Percentiles rank a stretch among this genome's conserved stretches.
These are phyloP conservation scores for Mythimna vitellina DNA, from an alignment of 2,888 invertebrate genomes.

Conservation along the genomic window DNA sequence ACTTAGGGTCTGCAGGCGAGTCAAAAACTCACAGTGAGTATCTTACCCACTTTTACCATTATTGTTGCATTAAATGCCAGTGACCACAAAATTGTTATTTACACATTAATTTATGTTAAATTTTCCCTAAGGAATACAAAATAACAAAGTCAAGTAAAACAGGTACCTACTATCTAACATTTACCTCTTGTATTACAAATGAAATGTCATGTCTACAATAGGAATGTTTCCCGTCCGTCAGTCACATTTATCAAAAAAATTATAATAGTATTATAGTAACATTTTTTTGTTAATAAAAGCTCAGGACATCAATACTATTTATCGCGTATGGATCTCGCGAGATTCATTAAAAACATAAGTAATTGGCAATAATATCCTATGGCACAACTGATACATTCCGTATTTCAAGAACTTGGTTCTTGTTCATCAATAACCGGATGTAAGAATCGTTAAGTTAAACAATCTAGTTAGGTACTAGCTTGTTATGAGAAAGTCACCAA, in stretches of 20 bases:
- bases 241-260: too few relatives aligned
- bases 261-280: too few relatives aligned
- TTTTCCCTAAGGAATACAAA: constrained; percentile 19
- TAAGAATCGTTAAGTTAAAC: not conserved
- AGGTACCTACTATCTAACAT: not conserved
- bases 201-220: not conserved
- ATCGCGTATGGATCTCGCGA: not conserved
- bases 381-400: too few relatives aligned
- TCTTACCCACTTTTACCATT: constrained; percentile 3
- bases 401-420: not conserved
- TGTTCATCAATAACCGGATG: not conserved
- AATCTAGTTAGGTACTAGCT: not conserved
- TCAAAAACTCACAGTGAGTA: constrained; percentile 86
- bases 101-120: not conserved
- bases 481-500: not conserved
- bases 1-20: constrained; percentile 93
- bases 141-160: not conserved
- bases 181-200: not conserved
- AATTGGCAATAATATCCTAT: too few relatives aligned
- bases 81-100: constrained; percentile 16
- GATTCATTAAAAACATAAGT: not conserved
- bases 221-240: not conserved
- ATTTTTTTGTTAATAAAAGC: too few relatives aligned
- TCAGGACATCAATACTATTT: too few relatives aligned
- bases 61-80: not conserved